Base-by-base conservation (phyloP, 1,140 invertebrate species). In the Prorops nasuta region DNA sequence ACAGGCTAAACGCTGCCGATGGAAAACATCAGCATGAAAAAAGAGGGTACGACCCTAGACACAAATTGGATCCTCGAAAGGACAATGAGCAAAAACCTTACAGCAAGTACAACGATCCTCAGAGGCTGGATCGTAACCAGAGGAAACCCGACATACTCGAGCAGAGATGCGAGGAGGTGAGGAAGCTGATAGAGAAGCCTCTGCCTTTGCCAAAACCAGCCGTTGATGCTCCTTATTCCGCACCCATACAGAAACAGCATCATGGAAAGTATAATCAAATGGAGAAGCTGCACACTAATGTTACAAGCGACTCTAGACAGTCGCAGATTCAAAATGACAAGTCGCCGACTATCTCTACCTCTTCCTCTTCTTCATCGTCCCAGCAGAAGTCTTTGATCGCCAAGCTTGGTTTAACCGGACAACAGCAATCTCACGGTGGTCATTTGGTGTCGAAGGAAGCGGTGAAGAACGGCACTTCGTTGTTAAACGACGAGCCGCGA, bases 151-250 rank as follows among this genome's bases (percentile, higher is more conserved):
- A 75, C 16, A 54, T 52, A 3, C 37, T 66, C 2, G 70, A 75
- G 16, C 66, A 72, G 15, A 63, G 72, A 36, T 61, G 53, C 14
- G 72, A 77, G 3, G 74, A 77, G 9, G 72, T 73, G 3, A 51
- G 72, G 1, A 76, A 77, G 24, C 32, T 75, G 0, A 75, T 76
- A 1, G 74, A 75, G 12, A 75, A 76, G 18, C 67, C 72, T 0
- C 16, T 72, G 19, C 57, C 56, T 7, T 42, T 41, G 2, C 61
- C 66, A 0, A 75, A 75, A 38, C 62, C 67, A 0, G 52, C 66
- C 2, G 51, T 64, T 1, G 73, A 76, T 3, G 40, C 66, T 0
- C 56, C 61, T 0, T 72, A 72, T 17, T 54, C 66, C 10, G 67
- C 73, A 1, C 71, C 69, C 24, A 56, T 65, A 3, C 64, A 63